Evolutionary conservation across 1,140 invertebrate species (phyloP), one percentile per base, ranked within the genome.

Genomic region (Sycobia sp.): DNA sequence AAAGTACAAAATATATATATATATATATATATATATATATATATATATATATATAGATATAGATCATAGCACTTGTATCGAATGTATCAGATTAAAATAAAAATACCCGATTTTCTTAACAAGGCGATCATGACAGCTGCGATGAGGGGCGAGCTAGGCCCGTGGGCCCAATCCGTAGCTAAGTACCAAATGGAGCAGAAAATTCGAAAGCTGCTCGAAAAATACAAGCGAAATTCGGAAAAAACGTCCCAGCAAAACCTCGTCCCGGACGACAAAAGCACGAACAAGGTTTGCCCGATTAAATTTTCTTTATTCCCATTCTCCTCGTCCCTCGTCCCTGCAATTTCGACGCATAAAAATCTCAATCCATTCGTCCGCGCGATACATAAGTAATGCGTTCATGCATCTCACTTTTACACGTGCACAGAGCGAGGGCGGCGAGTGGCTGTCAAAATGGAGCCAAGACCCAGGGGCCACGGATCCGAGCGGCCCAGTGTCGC

Each of bases 121-220:
- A 79, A 51, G 76, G 70, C 71, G 14, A 74, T 73, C 68, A 10
- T 76, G 0, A 66, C 32, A 44, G 66, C 75, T 0, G 78, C 79
- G 3, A 76, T 80, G 68, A 76, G 55, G 66, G 78, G 78, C 16
- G 72, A 81, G 3, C 65, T 79, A 7, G 78, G 79, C 3, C 73
- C 77, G 9, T 69, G 72, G 59, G 74, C 78, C n/a, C 75, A 80
- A 67, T 70, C 75, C n/a, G 56, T 79, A 3, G 79, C 74, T 0
- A 78, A 77, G 67, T 71, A 79, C 60, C 78, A 80, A 62, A 62
- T 71, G 3, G 54, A 80, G 57, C 67, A 55, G 10, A 76, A 62
- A 60, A 38, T 76, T n/a, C 59, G 76, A 39, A 72, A 71, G 7
- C 70, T 76, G 41, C 20, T 76, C 27, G 69, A 71, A 23, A 73